Base-by-base conservation (phyloP, 2,113 vertebrate genomes). In the Zosterops hypoxanthus region DNA sequence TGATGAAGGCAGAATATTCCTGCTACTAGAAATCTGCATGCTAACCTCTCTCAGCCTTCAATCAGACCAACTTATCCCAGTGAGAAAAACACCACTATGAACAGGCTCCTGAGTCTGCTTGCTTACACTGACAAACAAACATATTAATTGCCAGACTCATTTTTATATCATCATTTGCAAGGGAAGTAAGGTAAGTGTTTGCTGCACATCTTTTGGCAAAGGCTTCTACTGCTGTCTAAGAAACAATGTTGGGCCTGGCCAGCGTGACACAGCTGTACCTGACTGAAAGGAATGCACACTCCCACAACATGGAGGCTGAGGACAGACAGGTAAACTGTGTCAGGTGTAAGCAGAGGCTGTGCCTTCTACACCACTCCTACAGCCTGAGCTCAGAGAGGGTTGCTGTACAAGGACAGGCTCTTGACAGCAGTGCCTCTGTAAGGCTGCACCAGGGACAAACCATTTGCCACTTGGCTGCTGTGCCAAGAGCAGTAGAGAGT, bases 211-310 rank as follows among this genome's bases (percentile, higher is more conserved):
- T 87, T 65, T 33, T 57, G 36, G 17, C 16, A 73, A 70, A 69
- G 22, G 41, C 31, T 85, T 78, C 61, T 63, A 47, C 24, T 41
- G 36, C n/a, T 47, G 24, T 39, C 71, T 55, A 41, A 68, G 53
- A 86, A 71, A 63, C 29, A 41, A 17, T 1, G 52, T 25, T 71
- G 26, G 70, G 36, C 21, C 29, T 53, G 46, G 46, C 31, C 52
- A 33, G 31, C 0, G 1, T 0, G 4, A 44, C 31, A 63, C 53
- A 87, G 73, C 34, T 25, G 9, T 2, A 34, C 4, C 9, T 36
- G 28, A 71, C 44, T 50, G 46, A 80, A 80, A 68, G 26, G 31
- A 93, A 87, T 8, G 31, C 22, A 26, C 5, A 7, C 17, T 23
- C 17, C 31, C 34, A 50, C 60, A 68, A 14, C 42, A 81, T 6